These are phyloP conservation scores for Microplitis manilae DNA, from an alignment of 2,888 invertebrate genomes.

Conservation along the genomic window DNA sequence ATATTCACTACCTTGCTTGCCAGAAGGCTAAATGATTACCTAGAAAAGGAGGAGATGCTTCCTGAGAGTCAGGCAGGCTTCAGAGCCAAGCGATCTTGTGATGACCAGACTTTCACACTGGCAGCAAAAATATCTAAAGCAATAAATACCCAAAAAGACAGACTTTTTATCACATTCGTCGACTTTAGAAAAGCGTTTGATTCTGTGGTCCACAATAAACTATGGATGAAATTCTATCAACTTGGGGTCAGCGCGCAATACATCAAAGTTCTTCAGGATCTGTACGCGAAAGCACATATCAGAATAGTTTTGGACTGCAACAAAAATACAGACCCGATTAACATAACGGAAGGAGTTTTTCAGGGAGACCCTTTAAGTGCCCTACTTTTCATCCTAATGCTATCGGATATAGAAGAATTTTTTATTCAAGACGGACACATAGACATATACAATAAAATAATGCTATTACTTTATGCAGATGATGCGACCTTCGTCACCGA, in stretches of 20 bases:
- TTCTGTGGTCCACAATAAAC: background rate
- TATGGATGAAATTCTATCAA: slow-evolving; percentile 4
- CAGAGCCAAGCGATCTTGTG: slow-evolving; percentile 37
- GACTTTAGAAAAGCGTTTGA: slow-evolving; percentile 29
- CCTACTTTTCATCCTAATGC: slow-evolving; percentile 6
- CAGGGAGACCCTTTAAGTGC: background rate
- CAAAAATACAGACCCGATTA: background rate
- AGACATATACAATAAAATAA: background rate
- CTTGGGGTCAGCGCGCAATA: background rate
- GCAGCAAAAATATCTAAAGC: slow-evolving; percentile 1
- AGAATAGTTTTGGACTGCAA: background rate
- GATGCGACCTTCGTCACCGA: background rate
- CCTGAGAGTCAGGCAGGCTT: slow-evolving; percentile 45
- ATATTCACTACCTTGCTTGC: slow-evolving; percentile 45
- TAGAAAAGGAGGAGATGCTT: slow-evolving; percentile 30
- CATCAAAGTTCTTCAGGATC: slow-evolving; percentile 1
- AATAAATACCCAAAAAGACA: background rate
- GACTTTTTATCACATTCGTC: slow-evolving; percentile 7
- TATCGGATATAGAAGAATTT: slow-evolving; percentile 1
- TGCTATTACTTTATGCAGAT: background rate
- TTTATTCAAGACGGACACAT: background rate
- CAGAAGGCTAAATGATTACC: slow-evolving; percentile 39
- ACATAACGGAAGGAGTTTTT: slow-evolving; percentile 18
- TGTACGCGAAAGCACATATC: background rate
- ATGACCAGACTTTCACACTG: slow-evolving; percentile 39